These are phyloP conservation scores for Armadillidium nasatum DNA, from an alignment of 1,140 invertebrate species.

Conservation along the genomic window DNA sequence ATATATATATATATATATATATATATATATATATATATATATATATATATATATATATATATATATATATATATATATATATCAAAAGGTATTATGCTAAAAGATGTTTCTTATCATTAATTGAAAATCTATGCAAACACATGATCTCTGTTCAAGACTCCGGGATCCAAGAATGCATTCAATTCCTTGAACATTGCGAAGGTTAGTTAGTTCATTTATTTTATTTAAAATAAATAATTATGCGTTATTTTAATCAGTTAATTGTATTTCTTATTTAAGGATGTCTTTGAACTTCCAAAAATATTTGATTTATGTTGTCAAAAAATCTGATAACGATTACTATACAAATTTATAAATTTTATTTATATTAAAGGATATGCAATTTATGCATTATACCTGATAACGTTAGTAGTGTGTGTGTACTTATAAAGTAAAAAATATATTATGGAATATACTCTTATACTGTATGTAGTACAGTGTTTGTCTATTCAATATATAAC, in stretches of 20 bases:
- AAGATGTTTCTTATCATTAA: conserved; percentile 83
- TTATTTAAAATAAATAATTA: conserved; percentile 3
- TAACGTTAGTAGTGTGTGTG: no score
- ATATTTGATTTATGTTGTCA: background rate
- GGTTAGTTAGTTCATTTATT: conserved; percentile 49
- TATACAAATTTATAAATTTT: background rate
- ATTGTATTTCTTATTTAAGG: background rate
- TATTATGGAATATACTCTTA: no score
- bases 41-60: background rate
- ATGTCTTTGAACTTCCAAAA: background rate
- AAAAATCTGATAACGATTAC: background rate
- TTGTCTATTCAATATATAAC: no score
- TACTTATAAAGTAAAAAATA: no score
- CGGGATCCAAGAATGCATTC: conserved; percentile 82
- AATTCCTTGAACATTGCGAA: conserved; percentile 87
- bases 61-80: background rate
- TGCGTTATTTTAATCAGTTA: background rate
- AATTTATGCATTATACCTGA: no score
- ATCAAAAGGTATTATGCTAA: conserved; percentile 77
- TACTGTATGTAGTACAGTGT: no score
- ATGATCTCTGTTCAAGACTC: conserved; percentile 82
- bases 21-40: background rate
- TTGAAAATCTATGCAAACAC: conserved; percentile 88
- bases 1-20: no score
- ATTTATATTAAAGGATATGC: background rate